phyloP scores from a whole-genome alignment of 2,888 invertebrate genomes.

The Phytoseiulus persimilis region DNA sequence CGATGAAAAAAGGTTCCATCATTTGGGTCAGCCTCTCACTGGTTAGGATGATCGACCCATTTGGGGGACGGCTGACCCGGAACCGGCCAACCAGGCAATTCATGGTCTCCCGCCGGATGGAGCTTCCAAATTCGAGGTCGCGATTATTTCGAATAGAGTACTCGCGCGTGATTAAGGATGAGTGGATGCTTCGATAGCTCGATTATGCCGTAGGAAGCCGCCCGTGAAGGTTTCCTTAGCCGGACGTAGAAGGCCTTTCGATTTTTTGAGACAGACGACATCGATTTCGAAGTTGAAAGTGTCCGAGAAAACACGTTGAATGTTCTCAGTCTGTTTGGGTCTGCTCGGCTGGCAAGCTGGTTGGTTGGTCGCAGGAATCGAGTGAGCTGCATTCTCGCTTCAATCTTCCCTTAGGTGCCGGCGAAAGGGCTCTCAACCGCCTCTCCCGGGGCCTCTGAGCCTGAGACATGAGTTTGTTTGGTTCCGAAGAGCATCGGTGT shows the following conservation, averaged over 20 bases:
- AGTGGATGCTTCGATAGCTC: no score
- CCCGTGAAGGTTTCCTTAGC: no score
- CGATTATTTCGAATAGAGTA: no score
- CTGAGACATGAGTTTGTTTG: constrained; percentile 5
- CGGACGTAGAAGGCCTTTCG: no score
- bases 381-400: not conserved
- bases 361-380: not conserved
- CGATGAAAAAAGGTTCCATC: not conserved
- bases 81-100: no score
- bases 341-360: not conserved
- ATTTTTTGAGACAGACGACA: not conserved
- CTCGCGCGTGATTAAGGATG: no score
- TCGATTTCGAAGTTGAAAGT: not conserved
- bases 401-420: not conserved
- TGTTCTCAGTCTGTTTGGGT: not conserved
- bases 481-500: not conserved
- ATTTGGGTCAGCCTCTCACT: no score
- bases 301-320: not conserved
- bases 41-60: no score
- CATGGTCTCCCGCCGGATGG: no score
- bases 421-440: not conserved
- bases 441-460: not conserved
- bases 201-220: no score
- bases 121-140: no score
- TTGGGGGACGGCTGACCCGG: no score